Evolutionary conservation across 2,113 vertebrate species (phyloP).

Genomic region (Bujurquina vittata): DNA sequence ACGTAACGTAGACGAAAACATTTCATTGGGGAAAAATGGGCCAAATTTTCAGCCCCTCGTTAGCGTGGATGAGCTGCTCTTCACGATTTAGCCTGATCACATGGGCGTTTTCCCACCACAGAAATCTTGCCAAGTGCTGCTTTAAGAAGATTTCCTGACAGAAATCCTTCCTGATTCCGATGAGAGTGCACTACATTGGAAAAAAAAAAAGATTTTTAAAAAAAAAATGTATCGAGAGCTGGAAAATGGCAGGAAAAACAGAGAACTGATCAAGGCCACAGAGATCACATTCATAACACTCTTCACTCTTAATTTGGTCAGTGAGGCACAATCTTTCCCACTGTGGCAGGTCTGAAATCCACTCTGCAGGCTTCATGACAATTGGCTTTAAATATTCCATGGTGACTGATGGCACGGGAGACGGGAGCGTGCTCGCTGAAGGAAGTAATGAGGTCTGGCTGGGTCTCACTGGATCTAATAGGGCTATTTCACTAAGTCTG

Average conservation of each 20-base stretch:
- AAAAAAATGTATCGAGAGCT: slow-evolving; percentile 14
- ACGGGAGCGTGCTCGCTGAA: slow-evolving; percentile 28
- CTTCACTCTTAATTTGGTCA: slow-evolving; percentile 54
- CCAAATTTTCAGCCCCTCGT: slow-evolving; percentile 54
- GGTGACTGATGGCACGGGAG: slow-evolving; percentile 58
- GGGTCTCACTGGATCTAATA: slow-evolving; percentile 23
- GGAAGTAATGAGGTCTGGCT: slow-evolving; percentile 47
- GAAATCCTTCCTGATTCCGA: slow-evolving; percentile 52
- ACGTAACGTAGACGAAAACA: slow-evolving; percentile 7
- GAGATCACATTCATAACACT: slow-evolving; percentile 34
- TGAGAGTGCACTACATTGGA: background rate
- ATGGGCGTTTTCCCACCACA: background rate
- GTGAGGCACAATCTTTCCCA: slow-evolving; percentile 43
- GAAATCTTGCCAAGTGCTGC: slow-evolving; percentile 58
- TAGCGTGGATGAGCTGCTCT: slow-evolving; percentile 47
- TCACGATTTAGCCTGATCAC: slow-evolving; percentile 47
- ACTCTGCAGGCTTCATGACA: slow-evolving; percentile 27
- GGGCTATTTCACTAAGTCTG: slow-evolving; percentile 32
- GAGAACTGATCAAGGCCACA: slow-evolving; percentile 29
- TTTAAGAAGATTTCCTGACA: slow-evolving; percentile 64
- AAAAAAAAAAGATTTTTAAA: slow-evolving; percentile 41
- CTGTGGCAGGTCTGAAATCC: slow-evolving; percentile 57
- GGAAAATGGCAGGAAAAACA: slow-evolving; percentile 16
- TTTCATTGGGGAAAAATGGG: slow-evolving; percentile 34
- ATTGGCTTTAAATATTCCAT: slow-evolving; percentile 63